phyloP scores from a whole-genome alignment of 2,888 invertebrate genomes.

The Biston stratarius region DNA sequence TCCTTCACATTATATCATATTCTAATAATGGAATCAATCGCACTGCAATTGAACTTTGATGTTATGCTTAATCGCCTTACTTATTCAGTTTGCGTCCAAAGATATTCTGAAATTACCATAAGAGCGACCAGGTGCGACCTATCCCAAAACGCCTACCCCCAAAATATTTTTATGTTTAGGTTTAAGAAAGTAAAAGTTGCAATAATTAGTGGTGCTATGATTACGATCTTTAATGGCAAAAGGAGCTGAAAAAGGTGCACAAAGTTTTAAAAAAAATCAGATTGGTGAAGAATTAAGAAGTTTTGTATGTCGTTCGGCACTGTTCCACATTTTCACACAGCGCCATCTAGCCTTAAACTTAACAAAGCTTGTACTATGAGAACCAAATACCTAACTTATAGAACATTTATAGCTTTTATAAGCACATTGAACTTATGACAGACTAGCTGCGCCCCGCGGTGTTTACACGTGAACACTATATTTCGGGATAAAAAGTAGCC shows the following conservation, averaged over 20 bases:
- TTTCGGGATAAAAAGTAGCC: no score
- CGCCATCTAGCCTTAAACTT: no score
- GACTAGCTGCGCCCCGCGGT: no score
- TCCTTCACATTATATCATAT: neutral
- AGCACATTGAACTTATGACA: no score
- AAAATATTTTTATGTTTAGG: slow-evolving; percentile 33
- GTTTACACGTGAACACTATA: no score
- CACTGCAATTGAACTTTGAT: slow-evolving; percentile 9
- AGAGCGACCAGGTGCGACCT: slow-evolving; percentile 29
- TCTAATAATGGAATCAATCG: neutral
- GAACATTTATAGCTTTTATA: no score
- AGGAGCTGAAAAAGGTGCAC: slow-evolving; percentile 7
- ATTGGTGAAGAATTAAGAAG: neutral
- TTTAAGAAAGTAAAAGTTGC: slow-evolving; percentile 24
- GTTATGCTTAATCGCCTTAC: neutral
- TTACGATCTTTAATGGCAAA: slow-evolving; percentile 1
- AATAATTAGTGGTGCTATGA: slow-evolving; percentile 37
- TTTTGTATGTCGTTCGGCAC: no score
- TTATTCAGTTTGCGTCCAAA: slow-evolving; percentile 45
- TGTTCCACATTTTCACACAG: no score
- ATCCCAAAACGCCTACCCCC: slow-evolving; percentile 38
- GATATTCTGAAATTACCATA: slow-evolving; percentile 50
- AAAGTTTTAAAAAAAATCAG: neutral
- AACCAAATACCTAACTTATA: no score
- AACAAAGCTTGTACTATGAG: no score